phyloP scores from a whole-genome alignment of 2,888 invertebrate species.

The Plutella xylostella region DNA sequence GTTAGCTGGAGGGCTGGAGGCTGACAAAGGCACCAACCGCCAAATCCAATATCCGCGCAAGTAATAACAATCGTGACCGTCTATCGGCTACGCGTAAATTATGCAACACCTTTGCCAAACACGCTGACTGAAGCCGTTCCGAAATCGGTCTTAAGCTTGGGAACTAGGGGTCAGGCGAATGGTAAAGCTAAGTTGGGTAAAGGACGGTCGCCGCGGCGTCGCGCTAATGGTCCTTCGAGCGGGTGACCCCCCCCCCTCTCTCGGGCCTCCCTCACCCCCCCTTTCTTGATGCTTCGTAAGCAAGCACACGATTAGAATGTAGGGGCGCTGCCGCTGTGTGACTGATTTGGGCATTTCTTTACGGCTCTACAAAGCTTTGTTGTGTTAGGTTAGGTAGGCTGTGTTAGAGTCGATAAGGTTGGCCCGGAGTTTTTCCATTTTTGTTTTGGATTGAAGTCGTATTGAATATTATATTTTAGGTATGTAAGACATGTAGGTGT shows the following conservation, averaged over 20 bases:
- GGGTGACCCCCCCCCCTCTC: no score
- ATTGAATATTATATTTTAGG: no score
- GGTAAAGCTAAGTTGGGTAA: constrained; percentile 24
- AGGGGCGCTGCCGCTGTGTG: constrained; percentile 26
- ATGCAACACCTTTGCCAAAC: constrained; percentile 41
- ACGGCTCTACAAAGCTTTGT: background rate
- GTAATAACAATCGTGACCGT: constrained; percentile 66
- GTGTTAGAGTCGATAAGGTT: no score
- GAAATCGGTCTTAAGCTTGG: constrained; percentile 23
- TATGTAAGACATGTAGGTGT: no score
- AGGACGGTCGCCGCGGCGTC: constrained; percentile 42
- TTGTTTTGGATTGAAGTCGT: no score
- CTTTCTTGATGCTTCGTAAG: constrained; percentile 27
- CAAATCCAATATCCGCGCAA: constrained; percentile 65
- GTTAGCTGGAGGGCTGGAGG: no score
- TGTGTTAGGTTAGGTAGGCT: no score
- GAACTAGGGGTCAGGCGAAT: constrained; percentile 18
- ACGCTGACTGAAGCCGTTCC: constrained; percentile 4
- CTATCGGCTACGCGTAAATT: constrained; percentile 67
- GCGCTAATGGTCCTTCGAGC: constrained; percentile 50
- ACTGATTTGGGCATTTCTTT: constrained; percentile 4
- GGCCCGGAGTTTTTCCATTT: no score
- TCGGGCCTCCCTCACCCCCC: constrained; percentile 21
- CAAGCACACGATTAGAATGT: constrained; percentile 50
- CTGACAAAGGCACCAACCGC: constrained; percentile 24